phyloP scores from a whole-genome alignment of 2,113 vertebrate genomes.

The Aepyceros melampus region DNA sequence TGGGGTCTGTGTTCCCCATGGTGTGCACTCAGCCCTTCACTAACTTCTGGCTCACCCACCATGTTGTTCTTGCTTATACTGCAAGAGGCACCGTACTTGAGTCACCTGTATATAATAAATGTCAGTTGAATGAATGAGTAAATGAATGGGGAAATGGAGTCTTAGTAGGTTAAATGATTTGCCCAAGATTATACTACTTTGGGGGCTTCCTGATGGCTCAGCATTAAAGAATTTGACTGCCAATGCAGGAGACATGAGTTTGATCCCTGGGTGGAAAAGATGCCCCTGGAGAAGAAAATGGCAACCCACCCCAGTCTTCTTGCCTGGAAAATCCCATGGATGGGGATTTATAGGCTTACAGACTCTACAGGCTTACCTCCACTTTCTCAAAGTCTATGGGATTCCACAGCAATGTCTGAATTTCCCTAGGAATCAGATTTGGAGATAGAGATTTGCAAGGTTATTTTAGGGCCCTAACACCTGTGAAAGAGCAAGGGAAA shows the following conservation, averaged over 20 bases:
- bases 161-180: not conserved
- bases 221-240: not conserved
- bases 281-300: not conserved
- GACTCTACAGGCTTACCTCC: not conserved
- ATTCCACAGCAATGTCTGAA: not conserved
- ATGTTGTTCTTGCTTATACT: not conserved
- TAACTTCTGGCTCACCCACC: not conserved
- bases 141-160: not conserved
- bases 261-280: not conserved
- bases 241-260: not conserved
- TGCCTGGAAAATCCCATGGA: not conserved
- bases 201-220: not conserved
- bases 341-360: not conserved
- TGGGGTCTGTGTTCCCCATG: accelerated
- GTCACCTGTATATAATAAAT: not conserved
- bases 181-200: not conserved
- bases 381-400: not conserved
- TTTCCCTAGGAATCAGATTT: not conserved
- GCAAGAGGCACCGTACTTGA: not conserved
- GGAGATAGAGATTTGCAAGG: not conserved
- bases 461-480: not conserved
- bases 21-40: accelerated
- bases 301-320: not conserved
- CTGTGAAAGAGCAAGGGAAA: not conserved
- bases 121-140: not conserved